phyloP scores from a whole-genome alignment of 1,140 invertebrate genomes.

The Rhynchophorus ferrugineus region DNA sequence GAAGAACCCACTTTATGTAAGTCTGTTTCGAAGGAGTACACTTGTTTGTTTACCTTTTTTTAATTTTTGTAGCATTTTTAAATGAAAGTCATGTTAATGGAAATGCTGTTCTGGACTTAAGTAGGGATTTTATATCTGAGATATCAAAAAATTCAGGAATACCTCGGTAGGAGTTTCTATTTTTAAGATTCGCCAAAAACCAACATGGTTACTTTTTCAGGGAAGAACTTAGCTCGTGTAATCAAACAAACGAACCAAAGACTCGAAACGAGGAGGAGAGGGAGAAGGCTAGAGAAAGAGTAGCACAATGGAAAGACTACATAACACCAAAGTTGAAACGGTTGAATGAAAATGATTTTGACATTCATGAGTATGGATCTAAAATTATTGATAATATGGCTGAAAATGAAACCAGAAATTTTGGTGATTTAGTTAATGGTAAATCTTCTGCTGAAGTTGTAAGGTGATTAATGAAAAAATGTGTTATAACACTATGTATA shows the following conservation, averaged over 20 bases:
- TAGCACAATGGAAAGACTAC: conserved; percentile 28
- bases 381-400: conserved; percentile 31
- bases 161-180: conserved; percentile 1
- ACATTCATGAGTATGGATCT: conserved; percentile 36
- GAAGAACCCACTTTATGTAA: too few relatives aligned
- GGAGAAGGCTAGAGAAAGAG: conserved; percentile 8
- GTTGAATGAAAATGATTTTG: conserved; percentile 30
- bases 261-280: conserved; percentile 6
- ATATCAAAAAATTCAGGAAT: conserved; percentile 4
- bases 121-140: background rate
- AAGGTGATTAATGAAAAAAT: conserved; percentile 6
- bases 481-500: background rate
- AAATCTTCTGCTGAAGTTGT: conserved; percentile 31
- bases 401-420: conserved; percentile 21
- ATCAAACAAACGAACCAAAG: background rate
- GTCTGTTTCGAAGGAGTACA: too few relatives aligned
- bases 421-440: conserved; percentile 25
- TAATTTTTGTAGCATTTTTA: too few relatives aligned
- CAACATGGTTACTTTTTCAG: background rate
- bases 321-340: conserved; percentile 31
- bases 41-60: too few relatives aligned
- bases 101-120: too few relatives aligned
- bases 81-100: too few relatives aligned
- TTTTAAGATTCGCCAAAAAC: too few relatives aligned
- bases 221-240: background rate